Evolutionary conservation across 2,888 invertebrate species (phyloP).

Genomic region (Microplitis manilae): DNA sequence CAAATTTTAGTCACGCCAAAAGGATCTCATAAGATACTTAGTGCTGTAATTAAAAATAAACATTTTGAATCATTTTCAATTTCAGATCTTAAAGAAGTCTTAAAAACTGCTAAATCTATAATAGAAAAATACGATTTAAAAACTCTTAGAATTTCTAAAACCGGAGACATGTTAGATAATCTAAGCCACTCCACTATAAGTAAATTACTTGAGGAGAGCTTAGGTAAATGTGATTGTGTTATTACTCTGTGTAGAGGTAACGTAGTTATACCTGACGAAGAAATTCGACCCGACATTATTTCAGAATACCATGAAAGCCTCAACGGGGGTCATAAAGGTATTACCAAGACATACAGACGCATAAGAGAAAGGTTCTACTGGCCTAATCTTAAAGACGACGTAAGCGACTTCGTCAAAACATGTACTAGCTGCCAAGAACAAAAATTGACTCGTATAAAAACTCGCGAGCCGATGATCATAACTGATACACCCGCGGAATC

Average conservation of each 20-base stretch:
- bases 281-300: slow-evolving; percentile 19
- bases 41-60: slow-evolving; percentile 25
- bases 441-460: slow-evolving; percentile 40
- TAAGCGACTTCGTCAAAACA: slow-evolving; percentile 41
- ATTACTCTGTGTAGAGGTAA: slow-evolving; percentile 27
- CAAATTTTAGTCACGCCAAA: slow-evolving; percentile 21
- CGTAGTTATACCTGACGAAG: background rate
- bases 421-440: slow-evolving; percentile 48
- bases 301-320: slow-evolving; percentile 23
- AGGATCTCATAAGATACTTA: slow-evolving; percentile 14
- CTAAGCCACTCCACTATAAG: background rate
- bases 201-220: background rate
- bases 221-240: background rate
- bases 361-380: slow-evolving; percentile 44
- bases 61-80: slow-evolving; percentile 25
- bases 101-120: background rate
- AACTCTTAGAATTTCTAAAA: slow-evolving; percentile 23
- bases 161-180: slow-evolving; percentile 25
- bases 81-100: slow-evolving; percentile 16
- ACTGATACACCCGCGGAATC: slow-evolving; percentile 43
- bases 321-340: slow-evolving; percentile 35
- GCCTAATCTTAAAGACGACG: slow-evolving; percentile 40
- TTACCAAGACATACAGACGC: slow-evolving; percentile 34
- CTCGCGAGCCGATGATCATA: slow-evolving; percentile 46
- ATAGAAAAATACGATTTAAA: slow-evolving; percentile 6